Evolutionary conservation across 2,113 vertebrate genomes (phyloP).

Genomic region (Uria lomvia): DNA sequence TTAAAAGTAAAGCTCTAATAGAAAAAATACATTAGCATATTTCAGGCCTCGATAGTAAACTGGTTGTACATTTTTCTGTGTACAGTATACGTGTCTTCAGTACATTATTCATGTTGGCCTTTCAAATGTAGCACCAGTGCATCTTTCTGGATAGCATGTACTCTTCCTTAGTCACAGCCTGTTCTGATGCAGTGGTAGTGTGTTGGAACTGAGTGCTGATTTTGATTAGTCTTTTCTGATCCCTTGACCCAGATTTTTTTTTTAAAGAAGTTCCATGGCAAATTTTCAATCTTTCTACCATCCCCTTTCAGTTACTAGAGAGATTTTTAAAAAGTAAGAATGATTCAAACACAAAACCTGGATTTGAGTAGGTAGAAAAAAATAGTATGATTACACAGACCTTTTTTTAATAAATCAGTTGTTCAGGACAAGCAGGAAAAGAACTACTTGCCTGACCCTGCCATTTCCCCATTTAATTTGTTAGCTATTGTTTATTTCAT

Average conservation of each 20-base stretch:
- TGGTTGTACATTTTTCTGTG: background rate
- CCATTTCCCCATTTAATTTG: background rate
- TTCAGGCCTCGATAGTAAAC: background rate
- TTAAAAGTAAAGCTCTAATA: background rate
- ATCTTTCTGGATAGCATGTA: background rate
- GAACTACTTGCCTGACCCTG: background rate
- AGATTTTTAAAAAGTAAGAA: background rate
- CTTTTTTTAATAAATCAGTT: background rate
- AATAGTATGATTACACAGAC: background rate
- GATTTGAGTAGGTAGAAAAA: background rate
- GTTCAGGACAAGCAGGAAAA: background rate
- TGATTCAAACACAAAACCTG: background rate
- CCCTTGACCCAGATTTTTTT: background rate
- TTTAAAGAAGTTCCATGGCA: background rate
- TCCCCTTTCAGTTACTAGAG: background rate
- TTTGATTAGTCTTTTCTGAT: background rate
- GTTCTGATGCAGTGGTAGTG: background rate
- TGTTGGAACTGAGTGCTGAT: background rate
- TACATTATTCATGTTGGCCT: background rate
- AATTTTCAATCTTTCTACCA: background rate
- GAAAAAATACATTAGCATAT: background rate
- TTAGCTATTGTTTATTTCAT: background rate
- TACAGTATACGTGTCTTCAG: background rate
- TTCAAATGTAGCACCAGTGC: background rate
- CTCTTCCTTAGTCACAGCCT: background rate